A percentile compares a stretch with the other conserved stretches of the same genome.
phyloP scores from a whole-genome alignment of 2,888 invertebrate genomes.

The Willowsia nigromaculata region DNA sequence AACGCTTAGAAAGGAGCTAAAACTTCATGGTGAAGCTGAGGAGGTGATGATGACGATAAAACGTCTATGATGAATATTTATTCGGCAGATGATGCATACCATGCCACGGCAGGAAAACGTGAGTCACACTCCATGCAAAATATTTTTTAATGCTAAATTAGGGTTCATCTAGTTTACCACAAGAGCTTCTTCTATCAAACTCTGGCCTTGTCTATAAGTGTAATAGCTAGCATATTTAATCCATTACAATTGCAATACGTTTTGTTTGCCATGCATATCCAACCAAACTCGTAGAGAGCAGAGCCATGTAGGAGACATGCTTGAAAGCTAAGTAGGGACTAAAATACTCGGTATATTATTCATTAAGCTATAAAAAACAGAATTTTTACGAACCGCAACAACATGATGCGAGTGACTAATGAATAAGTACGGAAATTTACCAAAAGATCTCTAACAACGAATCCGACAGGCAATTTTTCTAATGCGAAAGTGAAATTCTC shows the following conservation, averaged over 20 bases:
- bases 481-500: neutral
- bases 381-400: neutral
- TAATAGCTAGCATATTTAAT: too few relatives aligned
- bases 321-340: neutral
- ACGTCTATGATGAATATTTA: constrained; percentile 1
- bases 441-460: neutral
- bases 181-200: neutral
- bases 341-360: neutral
- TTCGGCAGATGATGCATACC: constrained; percentile 7
- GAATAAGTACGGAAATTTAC: constrained; percentile 2
- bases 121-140: constrained; percentile 56
- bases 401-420: constrained; percentile 12
- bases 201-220: neutral
- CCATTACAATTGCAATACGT: too few relatives aligned
- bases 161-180: constrained; percentile 4
- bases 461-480: neutral
- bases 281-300: neutral
- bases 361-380: neutral
- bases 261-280: too few relatives aligned
- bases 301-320: neutral
- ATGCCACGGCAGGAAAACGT: constrained; percentile 13
- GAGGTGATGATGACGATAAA: neutral
- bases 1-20: constrained; percentile 1
- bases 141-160: constrained; percentile 50
- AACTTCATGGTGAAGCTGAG: neutral